Percentiles rank a stretch among this genome's conserved stretches.
phyloP scores from a whole-genome alignment of 2,113 vertebrate species.

The Hypanus sabinus region DNA sequence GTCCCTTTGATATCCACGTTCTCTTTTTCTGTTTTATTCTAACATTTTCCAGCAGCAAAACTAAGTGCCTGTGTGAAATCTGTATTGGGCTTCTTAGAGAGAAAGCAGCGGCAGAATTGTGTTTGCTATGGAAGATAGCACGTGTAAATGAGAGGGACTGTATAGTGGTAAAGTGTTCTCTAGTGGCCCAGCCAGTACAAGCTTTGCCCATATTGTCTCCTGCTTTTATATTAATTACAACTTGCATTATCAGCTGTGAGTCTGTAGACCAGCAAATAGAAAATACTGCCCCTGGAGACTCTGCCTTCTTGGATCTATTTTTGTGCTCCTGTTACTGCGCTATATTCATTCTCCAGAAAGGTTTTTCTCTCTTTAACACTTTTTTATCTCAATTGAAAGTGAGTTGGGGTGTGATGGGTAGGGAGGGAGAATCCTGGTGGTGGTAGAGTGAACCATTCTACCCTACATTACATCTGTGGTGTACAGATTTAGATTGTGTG shows the following conservation, averaged over 20 bases:
- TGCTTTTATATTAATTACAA: conserved; percentile 99
- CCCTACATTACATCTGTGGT: conserved; percentile 69
- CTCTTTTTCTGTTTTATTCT: conserved; percentile 28
- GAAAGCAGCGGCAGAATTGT: conserved; percentile 61
- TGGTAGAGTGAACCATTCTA: conserved; percentile 58
- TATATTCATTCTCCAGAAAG: conserved; percentile 65
- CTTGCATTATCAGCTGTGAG: conserved; percentile 94
- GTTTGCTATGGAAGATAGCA: conserved; percentile 59
- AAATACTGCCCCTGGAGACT: conserved; percentile 84
- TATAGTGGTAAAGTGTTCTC: conserved; percentile 71
- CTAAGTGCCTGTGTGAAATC: conserved; percentile 71
- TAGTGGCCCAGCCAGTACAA: conserved; percentile 71
- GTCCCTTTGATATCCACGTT: neutral
- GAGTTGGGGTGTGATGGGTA: conserved; percentile 56
- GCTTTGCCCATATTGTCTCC: conserved; percentile 89
- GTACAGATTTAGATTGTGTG: conserved; percentile 46
- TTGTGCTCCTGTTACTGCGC: conserved; percentile 81
- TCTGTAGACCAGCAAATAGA: conserved; percentile 92
- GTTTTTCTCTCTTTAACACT: conserved; percentile 79
- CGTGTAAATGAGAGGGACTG: conserved; percentile 79
- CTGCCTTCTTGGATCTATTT: conserved; percentile 82
- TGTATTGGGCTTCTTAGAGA: conserved; percentile 75
- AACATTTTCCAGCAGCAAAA: conserved; percentile 68
- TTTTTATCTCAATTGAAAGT: conserved; percentile 89
- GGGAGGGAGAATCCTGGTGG: neutral